phyloP scores from a whole-genome alignment of 2,113 vertebrate genomes.

The Grallaria varia region DNA sequence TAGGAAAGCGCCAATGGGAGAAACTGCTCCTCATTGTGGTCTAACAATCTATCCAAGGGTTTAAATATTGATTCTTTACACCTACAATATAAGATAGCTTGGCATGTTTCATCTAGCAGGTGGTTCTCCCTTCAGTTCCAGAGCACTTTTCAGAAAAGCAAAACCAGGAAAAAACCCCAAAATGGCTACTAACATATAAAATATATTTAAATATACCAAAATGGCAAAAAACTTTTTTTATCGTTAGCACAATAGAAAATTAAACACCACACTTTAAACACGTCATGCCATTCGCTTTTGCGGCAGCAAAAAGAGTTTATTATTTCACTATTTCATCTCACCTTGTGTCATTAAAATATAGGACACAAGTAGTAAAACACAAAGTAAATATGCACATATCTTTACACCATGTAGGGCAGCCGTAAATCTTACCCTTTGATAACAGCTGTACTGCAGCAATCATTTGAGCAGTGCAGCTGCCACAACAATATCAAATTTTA shows the following conservation, averaged over 20 bases:
- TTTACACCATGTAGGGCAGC: constrained; percentile 71
- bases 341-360: constrained; percentile 79
- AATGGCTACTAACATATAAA: not conserved
- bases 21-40: not conserved
- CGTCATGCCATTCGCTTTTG: constrained; percentile 23
- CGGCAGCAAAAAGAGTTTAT: constrained; percentile 53
- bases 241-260: not conserved
- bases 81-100: not conserved
- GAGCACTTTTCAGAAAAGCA: not conserved
- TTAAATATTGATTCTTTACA: not conserved
- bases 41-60: not conserved
- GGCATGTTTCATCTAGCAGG: not conserved
- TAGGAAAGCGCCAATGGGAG: not conserved
- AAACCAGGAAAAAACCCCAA: not conserved
- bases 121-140: not conserved
- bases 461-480: constrained; percentile 78
- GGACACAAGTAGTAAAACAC: constrained; percentile 73
- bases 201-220: not conserved
- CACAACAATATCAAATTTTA: constrained; percentile 82
- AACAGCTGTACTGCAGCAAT: constrained; percentile 78
- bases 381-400: constrained; percentile 80
- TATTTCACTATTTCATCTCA: constrained; percentile 75
- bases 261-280: constrained; percentile 31
- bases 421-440: constrained; percentile 77
- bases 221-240: not conserved